Evolutionary conservation across 1,140 invertebrate genomes (phyloP).

Genomic region (Trachymyrmex cornetzi): DNA sequence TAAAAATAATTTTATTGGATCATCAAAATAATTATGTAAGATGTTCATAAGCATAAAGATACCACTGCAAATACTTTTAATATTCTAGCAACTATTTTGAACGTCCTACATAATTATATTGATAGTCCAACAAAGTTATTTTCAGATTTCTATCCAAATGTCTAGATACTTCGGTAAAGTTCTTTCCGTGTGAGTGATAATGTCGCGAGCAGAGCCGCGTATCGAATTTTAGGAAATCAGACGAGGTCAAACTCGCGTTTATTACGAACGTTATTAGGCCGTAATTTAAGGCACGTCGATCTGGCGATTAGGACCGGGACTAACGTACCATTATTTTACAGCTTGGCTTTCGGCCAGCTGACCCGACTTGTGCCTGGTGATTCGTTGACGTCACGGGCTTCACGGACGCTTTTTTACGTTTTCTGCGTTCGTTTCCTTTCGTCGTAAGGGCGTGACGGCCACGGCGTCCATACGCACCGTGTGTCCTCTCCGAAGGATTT

Average conservation of each 20-base stretch:
- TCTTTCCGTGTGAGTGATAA: not conserved
- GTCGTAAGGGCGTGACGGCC: conserved; percentile 27
- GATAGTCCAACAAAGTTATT: no score
- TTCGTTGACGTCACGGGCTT: conserved; percentile 71
- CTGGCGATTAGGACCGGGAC: conserved; percentile 67
- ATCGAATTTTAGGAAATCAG: conserved; percentile 15
- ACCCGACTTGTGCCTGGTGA: conserved; percentile 49
- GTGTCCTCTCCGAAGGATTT: conserved; percentile 41
- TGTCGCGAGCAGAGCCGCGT: not conserved
- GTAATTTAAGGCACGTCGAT: conserved; percentile 73
- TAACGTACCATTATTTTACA: conserved; percentile 74
- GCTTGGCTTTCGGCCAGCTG: conserved; percentile 71
- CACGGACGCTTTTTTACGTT: conserved; percentile 46
- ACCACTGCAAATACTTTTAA: no score
- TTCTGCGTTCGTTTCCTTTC: conserved; percentile 28
- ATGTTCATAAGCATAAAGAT: no score
- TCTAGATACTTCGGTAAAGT: no score
- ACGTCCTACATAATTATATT: no score
- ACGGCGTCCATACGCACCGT: conserved; percentile 2
- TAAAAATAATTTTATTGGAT: no score
- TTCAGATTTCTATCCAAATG: no score
- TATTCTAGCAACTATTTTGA: no score
- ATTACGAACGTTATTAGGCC: conserved; percentile 68
- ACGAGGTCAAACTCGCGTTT: conserved; percentile 23
- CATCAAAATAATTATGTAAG: no score